Evolutionary conservation across 2,888 invertebrate species (phyloP).

Genomic region (Luperina nickerlii): DNA sequence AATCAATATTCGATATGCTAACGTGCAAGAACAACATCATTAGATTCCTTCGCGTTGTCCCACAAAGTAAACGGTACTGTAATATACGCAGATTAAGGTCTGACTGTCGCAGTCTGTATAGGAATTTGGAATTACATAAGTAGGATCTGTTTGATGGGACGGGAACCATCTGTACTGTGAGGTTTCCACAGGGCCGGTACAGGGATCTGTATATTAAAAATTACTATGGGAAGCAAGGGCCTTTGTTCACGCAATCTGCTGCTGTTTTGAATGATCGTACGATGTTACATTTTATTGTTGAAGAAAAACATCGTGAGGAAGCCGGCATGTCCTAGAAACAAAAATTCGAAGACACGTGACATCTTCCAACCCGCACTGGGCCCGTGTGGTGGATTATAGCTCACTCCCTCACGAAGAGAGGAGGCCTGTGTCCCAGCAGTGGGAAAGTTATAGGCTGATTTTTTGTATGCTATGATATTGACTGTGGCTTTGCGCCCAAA

Average conservation of each 20-base stretch:
- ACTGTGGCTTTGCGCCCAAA: not conserved
- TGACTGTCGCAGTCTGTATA: not conserved
- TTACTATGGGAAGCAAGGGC: not conserved
- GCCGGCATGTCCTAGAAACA: no score
- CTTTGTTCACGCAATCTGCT: not conserved
- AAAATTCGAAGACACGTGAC: no score
- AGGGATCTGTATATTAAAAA: not conserved
- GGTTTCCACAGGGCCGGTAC: not conserved
- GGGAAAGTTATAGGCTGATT: not conserved
- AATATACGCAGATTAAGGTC: not conserved
- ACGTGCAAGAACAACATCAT: constrained; percentile 38
- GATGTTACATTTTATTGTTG: no score
- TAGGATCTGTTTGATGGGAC: not conserved
- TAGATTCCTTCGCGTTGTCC: constrained; percentile 19
- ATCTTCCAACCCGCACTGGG: no score
- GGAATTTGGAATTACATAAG: not conserved
- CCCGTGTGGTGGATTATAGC: no score
- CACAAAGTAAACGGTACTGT: constrained; percentile 14
- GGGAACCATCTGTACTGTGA: not conserved
- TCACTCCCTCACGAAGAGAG: no score
- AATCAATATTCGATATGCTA: constrained; percentile 47
- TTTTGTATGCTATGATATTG: not conserved
- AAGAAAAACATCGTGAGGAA: no score
- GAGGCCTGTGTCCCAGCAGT: no score
- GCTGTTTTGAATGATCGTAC: not conserved